Evolutionary conservation across 2,797 vertebrate genomes (phyloP), one percentile per base, ranked within the genome.

Genomic region (Orestias chungarensis): DNA sequence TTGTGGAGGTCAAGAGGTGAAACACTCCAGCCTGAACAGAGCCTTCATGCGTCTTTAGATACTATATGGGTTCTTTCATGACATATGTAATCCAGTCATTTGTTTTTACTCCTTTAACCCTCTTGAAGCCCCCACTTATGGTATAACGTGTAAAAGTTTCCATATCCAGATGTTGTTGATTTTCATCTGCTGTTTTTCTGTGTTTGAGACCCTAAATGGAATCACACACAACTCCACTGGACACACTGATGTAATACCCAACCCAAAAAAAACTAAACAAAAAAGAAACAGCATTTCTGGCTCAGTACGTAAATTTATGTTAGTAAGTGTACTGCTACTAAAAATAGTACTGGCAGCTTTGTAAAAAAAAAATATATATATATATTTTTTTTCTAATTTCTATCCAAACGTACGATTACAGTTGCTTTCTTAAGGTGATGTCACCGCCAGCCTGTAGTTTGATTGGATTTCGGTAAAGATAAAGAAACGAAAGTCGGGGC

Each of bases 111-210:
- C 66, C 61, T 64, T 74, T 82, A 46, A 73, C 66, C 78, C 67
- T 46, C 61, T 74, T 59, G 71, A 76, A 73, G 64, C 57, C 67
- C 49, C 74, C 64, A n/a, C n/a, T 25, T 73, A 69, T 52, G 66
- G 71, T 78, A 43, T 82, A 85, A 68, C 52, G 68, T 74, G 80
- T 86, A 59, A 29, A 78, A 67, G 70, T 89, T 90, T 91, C 87
- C 85, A 75, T 38, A 2, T 82, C 74, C 87, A 92, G 76, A 88
- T 88, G 90, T 87, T 90, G 76, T 80, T 90, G 0, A 83, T 88
- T 87, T 86, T 85, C 82, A 20, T 42, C 47, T 54, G 75, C 67
- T 64, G 20, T 10, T 3, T 65, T 69, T 70, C 74, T 20, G 57
- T 20, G 74, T 70, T 59, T 66, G 79, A 75, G 87, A 80, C 65